These are phyloP conservation scores for Resseliella maxima DNA, from an alignment of 2,888 invertebrate species.

Conservation along the genomic window DNA sequence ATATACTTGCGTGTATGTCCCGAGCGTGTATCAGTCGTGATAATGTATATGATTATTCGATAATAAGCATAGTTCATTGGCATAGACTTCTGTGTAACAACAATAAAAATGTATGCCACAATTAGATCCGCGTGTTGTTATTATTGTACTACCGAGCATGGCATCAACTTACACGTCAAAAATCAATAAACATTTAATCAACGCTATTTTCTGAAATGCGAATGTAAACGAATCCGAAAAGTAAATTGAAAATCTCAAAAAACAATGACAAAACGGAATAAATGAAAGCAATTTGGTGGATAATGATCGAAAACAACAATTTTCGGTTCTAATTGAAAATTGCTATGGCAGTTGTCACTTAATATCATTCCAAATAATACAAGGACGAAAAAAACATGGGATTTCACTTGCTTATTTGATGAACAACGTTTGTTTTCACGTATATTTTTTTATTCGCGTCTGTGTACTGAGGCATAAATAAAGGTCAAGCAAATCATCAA, in stretches of 20 bases:
- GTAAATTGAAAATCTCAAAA: neutral
- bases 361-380: neutral
- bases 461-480: neutral
- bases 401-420: neutral
- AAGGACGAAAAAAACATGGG: neutral
- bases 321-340: neutral
- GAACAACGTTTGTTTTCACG: neutral
- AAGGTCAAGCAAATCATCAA: constrained; percentile 1
- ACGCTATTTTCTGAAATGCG: neutral
- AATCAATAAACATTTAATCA: neutral
- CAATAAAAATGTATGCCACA: neutral
- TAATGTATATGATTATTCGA: neutral
- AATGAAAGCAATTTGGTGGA: neutral
- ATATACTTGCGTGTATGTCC: neutral
- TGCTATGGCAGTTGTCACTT: neutral
- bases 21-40: neutral
- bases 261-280: neutral
- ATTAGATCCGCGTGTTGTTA: neutral
- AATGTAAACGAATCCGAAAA: neutral
- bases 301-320: neutral
- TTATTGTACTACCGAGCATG: neutral
- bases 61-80: neutral
- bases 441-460: neutral
- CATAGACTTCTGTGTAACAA: neutral
- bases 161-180: neutral